Evolutionary conservation across 2,888 invertebrate species (phyloP).

Genomic region (Troides helena): DNA sequence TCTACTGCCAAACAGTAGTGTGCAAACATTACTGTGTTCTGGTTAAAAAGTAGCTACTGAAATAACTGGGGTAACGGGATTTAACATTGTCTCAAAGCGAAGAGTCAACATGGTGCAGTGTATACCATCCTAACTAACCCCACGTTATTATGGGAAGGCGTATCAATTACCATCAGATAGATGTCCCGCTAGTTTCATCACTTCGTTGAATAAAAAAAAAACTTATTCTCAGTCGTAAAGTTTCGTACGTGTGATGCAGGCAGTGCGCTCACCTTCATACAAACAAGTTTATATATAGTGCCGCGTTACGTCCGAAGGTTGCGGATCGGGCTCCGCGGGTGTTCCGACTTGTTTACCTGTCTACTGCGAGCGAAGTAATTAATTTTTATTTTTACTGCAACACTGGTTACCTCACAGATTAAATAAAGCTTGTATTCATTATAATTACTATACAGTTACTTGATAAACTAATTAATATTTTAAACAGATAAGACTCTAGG

Average conservation of each 20-base stretch:
- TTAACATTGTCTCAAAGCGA: too few species aligned
- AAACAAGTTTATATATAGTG: slow-evolving; percentile 23
- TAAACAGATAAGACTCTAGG: not conserved
- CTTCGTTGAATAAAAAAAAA: too few species aligned
- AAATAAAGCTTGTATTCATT: not conserved
- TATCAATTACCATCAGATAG: too few species aligned
- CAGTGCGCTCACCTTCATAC: slow-evolving; percentile 25
- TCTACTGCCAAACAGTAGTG: too few species aligned
- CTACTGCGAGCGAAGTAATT: slow-evolving; percentile 33
- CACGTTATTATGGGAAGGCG: too few species aligned
- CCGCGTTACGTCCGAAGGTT: slow-evolving; percentile 11
- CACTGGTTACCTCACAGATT: slow-evolving; percentile 13
- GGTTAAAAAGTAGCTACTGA: too few species aligned
- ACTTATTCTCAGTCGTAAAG: not conserved
- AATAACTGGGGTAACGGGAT: too few species aligned
- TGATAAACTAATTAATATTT: not conserved
- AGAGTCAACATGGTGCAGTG: too few species aligned
- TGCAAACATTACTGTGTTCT: too few species aligned
- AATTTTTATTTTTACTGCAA: slow-evolving; percentile 24
- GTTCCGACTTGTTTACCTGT: slow-evolving; percentile 60
- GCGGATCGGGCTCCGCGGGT: slow-evolving; percentile 48
- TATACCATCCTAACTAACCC: too few species aligned
- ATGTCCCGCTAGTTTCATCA: too few species aligned
- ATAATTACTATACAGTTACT: not conserved
- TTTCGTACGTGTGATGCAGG: not conserved